A percentile compares a stretch with the other conserved stretches of the same genome.
Conservation (phyloP, 2,888 invertebrate species). For the Hololepta plana region DNA sequence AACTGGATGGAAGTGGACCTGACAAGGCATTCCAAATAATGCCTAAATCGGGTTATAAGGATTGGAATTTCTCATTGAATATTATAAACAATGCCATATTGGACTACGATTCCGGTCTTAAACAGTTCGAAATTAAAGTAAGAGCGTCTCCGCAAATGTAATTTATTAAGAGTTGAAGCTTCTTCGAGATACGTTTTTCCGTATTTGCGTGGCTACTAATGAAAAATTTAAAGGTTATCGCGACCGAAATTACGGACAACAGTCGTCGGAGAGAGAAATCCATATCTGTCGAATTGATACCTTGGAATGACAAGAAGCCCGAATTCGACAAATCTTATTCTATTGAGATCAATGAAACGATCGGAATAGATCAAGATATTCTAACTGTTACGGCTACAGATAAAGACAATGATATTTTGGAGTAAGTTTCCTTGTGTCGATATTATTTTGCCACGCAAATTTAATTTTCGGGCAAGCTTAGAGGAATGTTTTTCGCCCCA, state of each 20-base stretch:
- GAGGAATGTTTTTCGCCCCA: too few species aligned
- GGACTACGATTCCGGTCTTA: conserved; percentile 39
- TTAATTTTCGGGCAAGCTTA: too few species aligned
- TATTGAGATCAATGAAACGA: background rate
- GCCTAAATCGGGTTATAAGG: conserved; percentile 40
- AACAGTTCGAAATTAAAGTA: conserved; percentile 27
- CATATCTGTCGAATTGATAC: too few species aligned
- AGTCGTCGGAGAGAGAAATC: too few species aligned
- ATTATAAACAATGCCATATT: conserved; percentile 33
- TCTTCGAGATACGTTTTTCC: too few species aligned
- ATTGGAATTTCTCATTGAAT: conserved; percentile 35
- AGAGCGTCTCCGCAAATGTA: too few species aligned
- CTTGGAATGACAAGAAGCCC: background rate
- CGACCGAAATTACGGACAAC: background rate
- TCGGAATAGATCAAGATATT: background rate
- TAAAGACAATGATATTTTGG: too few species aligned
- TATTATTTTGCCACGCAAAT: too few species aligned
- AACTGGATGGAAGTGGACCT: too few species aligned
- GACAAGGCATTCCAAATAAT: conserved; percentile 39
- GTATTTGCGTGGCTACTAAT: too few species aligned
- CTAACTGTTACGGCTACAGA: background rate
- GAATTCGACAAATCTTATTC: background rate
- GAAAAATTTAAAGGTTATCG: background rate
- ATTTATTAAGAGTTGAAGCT: too few species aligned
- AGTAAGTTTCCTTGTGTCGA: too few species aligned